phyloP scores from a whole-genome alignment of 2,888 invertebrate genomes.

The Ochropleura plecta region DNA sequence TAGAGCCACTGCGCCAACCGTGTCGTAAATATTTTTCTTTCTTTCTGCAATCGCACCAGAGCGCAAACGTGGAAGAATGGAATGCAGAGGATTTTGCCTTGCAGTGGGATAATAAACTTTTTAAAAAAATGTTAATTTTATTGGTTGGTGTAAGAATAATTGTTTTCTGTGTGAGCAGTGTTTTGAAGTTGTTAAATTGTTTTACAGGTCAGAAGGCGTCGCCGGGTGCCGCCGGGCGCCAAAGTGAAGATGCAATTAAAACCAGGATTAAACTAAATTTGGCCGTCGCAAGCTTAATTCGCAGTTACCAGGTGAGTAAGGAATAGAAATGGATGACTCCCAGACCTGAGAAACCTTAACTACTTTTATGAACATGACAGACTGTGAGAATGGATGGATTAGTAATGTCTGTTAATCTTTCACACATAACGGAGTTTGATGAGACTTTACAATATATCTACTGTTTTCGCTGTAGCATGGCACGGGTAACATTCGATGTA shows the following conservation, averaged over 20 bases:
- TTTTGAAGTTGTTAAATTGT: neutral
- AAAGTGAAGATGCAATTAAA: slow-evolving; percentile 57
- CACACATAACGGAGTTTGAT: neutral
- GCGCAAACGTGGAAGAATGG: no score
- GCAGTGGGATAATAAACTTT: no score
- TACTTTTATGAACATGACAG: neutral
- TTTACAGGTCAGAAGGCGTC: slow-evolving; percentile 53
- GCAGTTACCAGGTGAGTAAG: slow-evolving; percentile 90
- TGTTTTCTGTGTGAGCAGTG: neutral
- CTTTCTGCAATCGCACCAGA: no score
- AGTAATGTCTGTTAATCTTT: neutral
- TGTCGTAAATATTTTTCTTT: no score
- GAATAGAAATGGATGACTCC: neutral
- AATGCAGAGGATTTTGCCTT: no score
- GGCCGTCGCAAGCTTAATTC: slow-evolving; percentile 93
- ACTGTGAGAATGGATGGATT: neutral
- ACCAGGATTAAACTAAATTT: slow-evolving; percentile 87
- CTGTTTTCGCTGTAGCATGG: no score
- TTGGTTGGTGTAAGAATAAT: neutral
- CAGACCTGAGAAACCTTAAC: neutral
- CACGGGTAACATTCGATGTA: no score
- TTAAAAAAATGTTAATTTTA: neutral
- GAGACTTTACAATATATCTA: neutral
- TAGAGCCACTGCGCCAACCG: no score
- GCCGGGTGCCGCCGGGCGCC: neutral